Base-by-base conservation (phyloP, 2,797 vertebrate genomes). In the Schizopygopsis pylzovi region DNA sequence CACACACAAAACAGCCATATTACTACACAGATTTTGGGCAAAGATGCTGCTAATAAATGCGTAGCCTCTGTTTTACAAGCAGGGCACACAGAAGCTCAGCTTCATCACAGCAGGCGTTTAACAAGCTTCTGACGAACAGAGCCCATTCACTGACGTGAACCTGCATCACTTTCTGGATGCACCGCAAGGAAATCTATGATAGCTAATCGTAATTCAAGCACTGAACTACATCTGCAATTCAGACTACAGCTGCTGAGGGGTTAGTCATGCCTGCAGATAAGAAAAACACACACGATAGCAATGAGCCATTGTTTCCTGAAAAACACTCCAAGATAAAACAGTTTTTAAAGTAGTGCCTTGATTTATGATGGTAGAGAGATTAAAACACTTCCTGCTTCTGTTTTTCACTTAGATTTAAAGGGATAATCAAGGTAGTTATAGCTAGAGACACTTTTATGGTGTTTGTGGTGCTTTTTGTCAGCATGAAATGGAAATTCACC, bases 131-230 rank as follows among this genome's bases (percentile, higher is more conserved):
- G 79, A 87, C 39, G 59, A 87, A 67, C 81, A 79, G 18, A 72
- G 59, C 45, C 82, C 65, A 39, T 20, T 68, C 67, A 83, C 49
- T 79, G 67, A 83, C 22, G 81, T 87, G 68, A 52, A 79, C 33
- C 65, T 78, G 75, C 75, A 77, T 84, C 49, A 84, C 22, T 28
- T 54, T 68, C 83, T 78, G 83, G 73, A 77, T 41, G 65, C 16
- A 28, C 13, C 13, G 37, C 16, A 71, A 67, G 63, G 83, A 84
- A 68, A 84, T 78, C 83, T 70, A 12, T 56, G 82, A 84, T 76
- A 68, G 71, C 25, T 77, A 76, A 84, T 49, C 12, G 47, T 41
- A 79, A 79, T 79, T 59, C 73, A 84, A 67, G 54, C 47, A 25
- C 73, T 78, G 61, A 43, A 28, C 75, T 67, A 25, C 83, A 85